A percentile compares a stretch with the other conserved stretches of the same genome.
phyloP scores from a whole-genome alignment of 2,888 invertebrate genomes.

The Ferrisia virgata region DNA sequence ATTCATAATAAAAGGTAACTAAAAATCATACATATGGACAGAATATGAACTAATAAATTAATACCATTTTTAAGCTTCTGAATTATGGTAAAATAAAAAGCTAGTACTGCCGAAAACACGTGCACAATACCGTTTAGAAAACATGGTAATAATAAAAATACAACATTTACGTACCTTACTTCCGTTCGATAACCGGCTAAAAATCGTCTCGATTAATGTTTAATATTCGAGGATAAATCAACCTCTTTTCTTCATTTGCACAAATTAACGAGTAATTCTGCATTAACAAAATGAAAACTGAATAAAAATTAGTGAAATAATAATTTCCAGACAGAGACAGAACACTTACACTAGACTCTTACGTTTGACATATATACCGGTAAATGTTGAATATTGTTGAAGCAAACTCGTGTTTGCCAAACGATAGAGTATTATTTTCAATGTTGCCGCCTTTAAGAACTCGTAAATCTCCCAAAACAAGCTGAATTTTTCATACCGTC shows the following conservation, averaged over 20 bases:
- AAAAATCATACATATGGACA: too few relatives aligned
- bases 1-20: too few relatives aligned
- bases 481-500: neutral
- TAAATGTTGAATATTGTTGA: neutral
- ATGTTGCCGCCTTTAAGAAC: neutral
- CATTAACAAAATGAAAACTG: neutral
- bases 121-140: neutral
- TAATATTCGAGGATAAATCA: neutral
- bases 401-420: neutral
- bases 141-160: neutral
- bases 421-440: neutral
- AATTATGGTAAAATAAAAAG: too few relatives aligned
- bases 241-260: neutral
- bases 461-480: neutral
- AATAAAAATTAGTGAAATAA: neutral
- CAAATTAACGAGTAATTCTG: neutral
- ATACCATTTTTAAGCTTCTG: too few relatives aligned
- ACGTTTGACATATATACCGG: slow-evolving; percentile 24
- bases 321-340: neutral
- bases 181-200: neutral
- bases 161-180: neutral
- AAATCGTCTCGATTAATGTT: neutral
- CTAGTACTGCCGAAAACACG: neutral
- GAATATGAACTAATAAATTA: too few relatives aligned
- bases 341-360: neutral